Conservation (phyloP, 2,797 vertebrate species). For the Philypnodon macrostomus region DNA sequence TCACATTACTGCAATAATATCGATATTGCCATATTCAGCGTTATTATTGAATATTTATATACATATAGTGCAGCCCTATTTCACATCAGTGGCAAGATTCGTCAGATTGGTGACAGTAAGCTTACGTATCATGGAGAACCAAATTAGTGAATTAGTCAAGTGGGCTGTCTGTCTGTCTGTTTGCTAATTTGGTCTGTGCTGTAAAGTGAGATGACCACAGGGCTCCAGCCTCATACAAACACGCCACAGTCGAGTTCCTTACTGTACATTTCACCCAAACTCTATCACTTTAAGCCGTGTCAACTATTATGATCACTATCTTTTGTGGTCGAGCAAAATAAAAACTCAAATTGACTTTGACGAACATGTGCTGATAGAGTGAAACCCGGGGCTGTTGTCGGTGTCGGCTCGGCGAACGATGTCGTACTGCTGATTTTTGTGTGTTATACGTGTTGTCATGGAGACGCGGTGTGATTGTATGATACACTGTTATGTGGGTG, state of each 20-base stretch:
- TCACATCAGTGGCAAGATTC: too few species aligned
- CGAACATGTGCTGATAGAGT: background rate
- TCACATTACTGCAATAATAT: too few species aligned
- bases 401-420: background rate
- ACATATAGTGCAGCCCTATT: too few species aligned
- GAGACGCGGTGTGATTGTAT: constrained; percentile 1
- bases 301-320: background rate
- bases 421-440: background rate
- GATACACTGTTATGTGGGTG: constrained; percentile 7
- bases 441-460: constrained; percentile 6
- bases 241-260: background rate
- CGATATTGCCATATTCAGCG: too few species aligned
- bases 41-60: too few species aligned
- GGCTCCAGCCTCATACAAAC: background rate
- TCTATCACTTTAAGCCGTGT: background rate
- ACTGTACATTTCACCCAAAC: background rate
- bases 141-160: background rate
- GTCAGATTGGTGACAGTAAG: too few species aligned
- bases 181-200: background rate
- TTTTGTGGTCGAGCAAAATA: background rate
- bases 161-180: background rate
- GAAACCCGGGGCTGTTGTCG: background rate
- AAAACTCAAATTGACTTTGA: background rate
- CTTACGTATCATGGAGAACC: too few species aligned
- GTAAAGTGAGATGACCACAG: background rate